Conservation (phyloP, 2,113 vertebrate species). For the Rattus norvegicus region GRCr8 NC_086019.1:159598501-159599000, state of each 20-base stretch:
- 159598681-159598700: neutral
- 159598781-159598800: neutral
- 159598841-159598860: neutral
- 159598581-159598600: neutral
- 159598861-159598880: neutral
- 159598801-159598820: neutral
- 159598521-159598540: neutral
- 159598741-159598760: neutral
- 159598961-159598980: neutral
- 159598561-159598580: neutral
- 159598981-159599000: neutral
- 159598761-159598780: neutral
- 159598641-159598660: neutral
- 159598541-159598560: neutral
- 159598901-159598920: neutral
- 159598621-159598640: neutral
- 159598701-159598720: neutral
- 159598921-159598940: neutral
- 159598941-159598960: neutral
- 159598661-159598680: neutral
- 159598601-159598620: neutral
- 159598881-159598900: neutral
- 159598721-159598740: neutral
- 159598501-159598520: neutral
- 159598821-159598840: neutral